These are phyloP conservation scores for Lontra canadensis DNA, from an alignment of 2,113 vertebrate species.

Conservation along the genomic window DNA sequence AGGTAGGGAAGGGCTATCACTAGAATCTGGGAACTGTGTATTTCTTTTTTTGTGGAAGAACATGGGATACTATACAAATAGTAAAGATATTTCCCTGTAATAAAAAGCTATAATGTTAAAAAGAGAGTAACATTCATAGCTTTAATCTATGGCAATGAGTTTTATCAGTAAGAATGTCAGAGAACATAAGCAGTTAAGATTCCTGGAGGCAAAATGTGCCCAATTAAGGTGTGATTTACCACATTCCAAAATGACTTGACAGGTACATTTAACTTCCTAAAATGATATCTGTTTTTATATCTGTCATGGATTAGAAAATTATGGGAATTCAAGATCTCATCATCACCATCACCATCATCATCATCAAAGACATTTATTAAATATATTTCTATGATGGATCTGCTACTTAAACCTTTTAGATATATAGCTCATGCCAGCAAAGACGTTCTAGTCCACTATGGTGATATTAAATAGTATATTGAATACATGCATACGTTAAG, in stretches of 20 bases:
- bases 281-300: slow-evolving; percentile 72
- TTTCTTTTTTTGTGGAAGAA: slow-evolving; percentile 42
- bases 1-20: neutral
- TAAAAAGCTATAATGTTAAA: slow-evolving; percentile 63
- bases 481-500: neutral
- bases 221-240: slow-evolving; percentile 79
- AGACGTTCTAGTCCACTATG: neutral
- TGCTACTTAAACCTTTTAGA: slow-evolving; percentile 43
- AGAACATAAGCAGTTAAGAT: slow-evolving; percentile 74
- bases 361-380: slow-evolving; percentile 53
- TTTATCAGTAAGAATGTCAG: slow-evolving; percentile 70
- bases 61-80: slow-evolving; percentile 44
- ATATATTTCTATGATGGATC: slow-evolving; percentile 40
- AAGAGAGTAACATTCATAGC: slow-evolving; percentile 50
- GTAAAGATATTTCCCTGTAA: slow-evolving; percentile 45
- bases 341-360: slow-evolving; percentile 4
- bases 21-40: neutral
- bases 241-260: slow-evolving; percentile 75
- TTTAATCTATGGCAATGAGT: slow-evolving; percentile 75
- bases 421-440: neutral
- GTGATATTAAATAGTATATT: neutral
- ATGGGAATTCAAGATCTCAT: slow-evolving; percentile 58
- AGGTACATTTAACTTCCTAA: slow-evolving; percentile 71
- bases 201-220: slow-evolving; percentile 72
- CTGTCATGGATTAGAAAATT: slow-evolving; percentile 64